Percentiles rank a stretch among this genome's conserved stretches.
phyloP scores from a whole-genome alignment of 2,113 vertebrate species.

The Leucosticte australis region DNA sequence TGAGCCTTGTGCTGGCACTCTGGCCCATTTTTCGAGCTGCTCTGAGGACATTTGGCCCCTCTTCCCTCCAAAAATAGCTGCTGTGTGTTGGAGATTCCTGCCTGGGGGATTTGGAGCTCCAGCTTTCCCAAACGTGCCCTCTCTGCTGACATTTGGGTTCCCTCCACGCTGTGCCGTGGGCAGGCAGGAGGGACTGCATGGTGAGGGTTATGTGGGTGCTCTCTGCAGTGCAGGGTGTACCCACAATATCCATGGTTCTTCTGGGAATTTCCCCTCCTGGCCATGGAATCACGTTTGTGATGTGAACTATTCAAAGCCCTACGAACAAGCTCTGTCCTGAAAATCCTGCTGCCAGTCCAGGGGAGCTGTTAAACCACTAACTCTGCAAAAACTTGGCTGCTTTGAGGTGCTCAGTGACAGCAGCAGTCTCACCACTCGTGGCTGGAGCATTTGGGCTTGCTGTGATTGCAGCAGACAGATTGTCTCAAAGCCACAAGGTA shows the following conservation, averaged over 20 bases:
- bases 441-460: neutral
- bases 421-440: neutral
- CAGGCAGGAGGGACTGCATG: neutral
- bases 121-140: neutral
- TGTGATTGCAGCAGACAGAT: neutral
- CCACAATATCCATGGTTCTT: accelerated
- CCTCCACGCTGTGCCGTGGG: neutral
- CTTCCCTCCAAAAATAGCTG: neutral
- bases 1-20: neutral
- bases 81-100: neutral
- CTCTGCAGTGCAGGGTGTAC: neutral
- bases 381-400: neutral
- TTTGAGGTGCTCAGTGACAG: neutral
- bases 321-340: neutral
- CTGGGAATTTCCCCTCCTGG: neutral
- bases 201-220: neutral
- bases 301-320: neutral
- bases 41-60: neutral
- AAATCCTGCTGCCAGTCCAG: neutral
- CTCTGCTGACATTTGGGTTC: neutral
- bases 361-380: neutral
- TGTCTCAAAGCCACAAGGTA: neutral
- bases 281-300: accelerated
- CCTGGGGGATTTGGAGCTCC: neutral
- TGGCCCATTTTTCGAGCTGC: neutral